These are phyloP conservation scores for Matsumurasca onukii DNA, from an alignment of 1,140 invertebrate genomes.

Conservation along the genomic window DNA sequence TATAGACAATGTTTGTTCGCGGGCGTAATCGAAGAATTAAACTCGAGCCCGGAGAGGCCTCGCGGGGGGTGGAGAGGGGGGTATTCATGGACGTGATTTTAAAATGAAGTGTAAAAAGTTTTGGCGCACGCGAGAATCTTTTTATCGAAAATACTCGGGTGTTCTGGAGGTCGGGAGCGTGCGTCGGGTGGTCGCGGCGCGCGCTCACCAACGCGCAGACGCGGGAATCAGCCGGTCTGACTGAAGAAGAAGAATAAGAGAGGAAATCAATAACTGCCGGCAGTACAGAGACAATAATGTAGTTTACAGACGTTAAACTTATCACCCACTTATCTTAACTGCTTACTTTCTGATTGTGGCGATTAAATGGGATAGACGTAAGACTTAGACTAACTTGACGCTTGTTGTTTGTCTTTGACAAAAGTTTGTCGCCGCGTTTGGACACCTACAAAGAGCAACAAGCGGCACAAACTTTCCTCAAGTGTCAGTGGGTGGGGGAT, in stretches of 20 bases:
- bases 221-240: background rate
- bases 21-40: background rate
- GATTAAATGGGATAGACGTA: too few relatives aligned
- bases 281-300: background rate
- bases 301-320: background rate
- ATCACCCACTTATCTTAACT: too few relatives aligned
- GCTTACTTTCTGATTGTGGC: too few relatives aligned
- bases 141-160: conserved; percentile 27
- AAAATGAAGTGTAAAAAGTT: conserved; percentile 32
- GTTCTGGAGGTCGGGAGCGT: conserved; percentile 20
- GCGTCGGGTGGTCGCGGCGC: background rate
- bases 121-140: conserved; percentile 31
- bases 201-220: background rate
- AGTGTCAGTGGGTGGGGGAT: background rate
- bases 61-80: background rate
- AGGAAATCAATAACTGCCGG: conserved; percentile 25
- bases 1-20: conserved; percentile 8
- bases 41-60: background rate
- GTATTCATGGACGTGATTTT: conserved; percentile 10
- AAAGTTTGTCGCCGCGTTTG: background rate
- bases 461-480: background rate
- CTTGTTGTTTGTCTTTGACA: background rate
- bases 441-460: background rate
- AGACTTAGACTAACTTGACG: background rate
- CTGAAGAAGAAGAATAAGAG: conserved; percentile 10